These are phyloP conservation scores for Heterotis niloticus DNA, from an alignment of 2,113 vertebrate genomes.

Conservation along the genomic window DNA sequence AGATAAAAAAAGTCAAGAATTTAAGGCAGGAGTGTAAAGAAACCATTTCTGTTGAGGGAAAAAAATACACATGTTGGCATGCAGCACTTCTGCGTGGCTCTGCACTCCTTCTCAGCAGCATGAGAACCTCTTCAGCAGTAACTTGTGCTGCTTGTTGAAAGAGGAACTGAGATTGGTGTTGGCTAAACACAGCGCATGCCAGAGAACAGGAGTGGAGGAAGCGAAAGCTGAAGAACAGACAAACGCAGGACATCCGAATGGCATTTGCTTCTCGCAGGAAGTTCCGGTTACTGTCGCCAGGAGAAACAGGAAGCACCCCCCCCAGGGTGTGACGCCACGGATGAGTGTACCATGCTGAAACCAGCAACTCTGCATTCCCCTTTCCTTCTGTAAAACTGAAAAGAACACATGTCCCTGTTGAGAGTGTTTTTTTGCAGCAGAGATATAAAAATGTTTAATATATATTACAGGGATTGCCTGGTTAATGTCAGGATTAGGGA, in stretches of 20 bases:
- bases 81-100: neutral
- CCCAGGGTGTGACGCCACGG: neutral
- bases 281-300: neutral
- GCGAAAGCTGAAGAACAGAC: slow-evolving; percentile 22
- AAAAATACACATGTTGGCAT: too few relatives aligned
- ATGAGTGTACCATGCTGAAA: too few relatives aligned
- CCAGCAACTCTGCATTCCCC: too few relatives aligned
- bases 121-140: slow-evolving; percentile 6
- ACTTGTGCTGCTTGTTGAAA: slow-evolving; percentile 31
- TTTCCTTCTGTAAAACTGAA: too few relatives aligned
- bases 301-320: neutral
- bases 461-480: too few relatives aligned
- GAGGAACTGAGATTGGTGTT: neutral
- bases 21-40: neutral
- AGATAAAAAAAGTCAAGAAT: neutral
- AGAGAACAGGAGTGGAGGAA: slow-evolving; percentile 25
- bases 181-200: neutral
- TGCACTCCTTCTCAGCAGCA: neutral
- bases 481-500: too few relatives aligned
- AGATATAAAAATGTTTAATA: too few relatives aligned
- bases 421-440: too few relatives aligned
- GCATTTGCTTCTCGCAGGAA: neutral
- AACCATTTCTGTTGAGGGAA: too few relatives aligned
- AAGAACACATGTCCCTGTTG: too few relatives aligned
- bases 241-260: slow-evolving; percentile 23